These are phyloP conservation scores for Megalops atlanticus DNA, from an alignment of 2,113 vertebrate species.

Conservation along the genomic window DNA sequence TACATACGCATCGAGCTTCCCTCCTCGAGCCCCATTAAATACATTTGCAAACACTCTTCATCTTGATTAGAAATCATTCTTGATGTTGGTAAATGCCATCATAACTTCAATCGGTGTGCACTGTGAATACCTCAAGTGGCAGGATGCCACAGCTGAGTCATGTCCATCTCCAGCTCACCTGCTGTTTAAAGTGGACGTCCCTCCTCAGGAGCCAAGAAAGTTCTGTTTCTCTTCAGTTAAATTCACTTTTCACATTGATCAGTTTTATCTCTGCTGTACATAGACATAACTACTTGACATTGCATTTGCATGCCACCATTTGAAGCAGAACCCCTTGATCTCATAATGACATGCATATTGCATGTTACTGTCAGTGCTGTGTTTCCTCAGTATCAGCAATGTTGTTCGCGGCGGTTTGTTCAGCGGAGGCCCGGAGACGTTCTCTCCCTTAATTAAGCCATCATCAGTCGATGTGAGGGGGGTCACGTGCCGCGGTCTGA, in stretches of 20 bases:
- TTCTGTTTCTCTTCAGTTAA: too few relatives aligned
- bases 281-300: not conserved
- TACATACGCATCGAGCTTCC: conserved; percentile 38
- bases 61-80: conserved; percentile 39
- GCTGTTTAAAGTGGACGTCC: not conserved
- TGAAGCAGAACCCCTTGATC: not conserved
- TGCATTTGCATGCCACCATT: not conserved
- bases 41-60: conserved; percentile 41
- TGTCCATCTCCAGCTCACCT: not conserved
- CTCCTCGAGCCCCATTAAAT: conserved; percentile 37
- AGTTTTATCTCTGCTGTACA: too few relatives aligned
- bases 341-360: not conserved
- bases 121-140: not conserved
- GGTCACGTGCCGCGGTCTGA: too few relatives aligned
- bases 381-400: too few relatives aligned
- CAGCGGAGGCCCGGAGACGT: too few relatives aligned
- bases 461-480: too few relatives aligned
- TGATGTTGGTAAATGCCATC: conserved; percentile 6
- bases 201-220: too few relatives aligned
- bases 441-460: too few relatives aligned
- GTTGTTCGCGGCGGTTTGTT: too few relatives aligned
- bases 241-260: too few relatives aligned
- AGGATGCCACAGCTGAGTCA: not conserved
- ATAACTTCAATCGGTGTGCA: conserved; percentile 24
- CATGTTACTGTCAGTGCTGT: too few relatives aligned